Evolutionary conservation across 2,888 invertebrate genomes (phyloP).

Genomic region (Cryptocheilus praepositus): DNA sequence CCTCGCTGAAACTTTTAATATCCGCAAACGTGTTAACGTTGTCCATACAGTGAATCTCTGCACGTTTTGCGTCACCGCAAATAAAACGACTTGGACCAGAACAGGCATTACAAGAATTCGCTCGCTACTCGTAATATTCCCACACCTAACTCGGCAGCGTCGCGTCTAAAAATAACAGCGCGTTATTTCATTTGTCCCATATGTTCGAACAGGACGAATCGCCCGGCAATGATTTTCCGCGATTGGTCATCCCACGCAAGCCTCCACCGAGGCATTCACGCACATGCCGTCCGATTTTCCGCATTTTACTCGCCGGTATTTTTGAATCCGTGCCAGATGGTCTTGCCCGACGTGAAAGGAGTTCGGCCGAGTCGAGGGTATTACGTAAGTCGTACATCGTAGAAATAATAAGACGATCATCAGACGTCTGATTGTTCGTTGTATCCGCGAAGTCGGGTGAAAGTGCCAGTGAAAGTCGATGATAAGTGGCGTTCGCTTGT

Average conservation of each 20-base stretch:
- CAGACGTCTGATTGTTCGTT: conserved; percentile 48
- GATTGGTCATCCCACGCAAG: conserved; percentile 20
- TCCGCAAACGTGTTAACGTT: too few species aligned
- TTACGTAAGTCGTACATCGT: conserved; percentile 38
- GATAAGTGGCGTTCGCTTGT: conserved; percentile 36
- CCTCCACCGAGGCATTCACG: not conserved
- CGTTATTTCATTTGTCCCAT: conserved; percentile 16
- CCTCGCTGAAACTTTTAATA: too few species aligned
- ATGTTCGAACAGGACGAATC: conserved; percentile 36
- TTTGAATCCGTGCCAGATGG: conserved; percentile 10
- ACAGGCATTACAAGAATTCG: too few species aligned
- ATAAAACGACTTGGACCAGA: too few species aligned
- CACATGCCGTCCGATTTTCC: conserved; percentile 43
- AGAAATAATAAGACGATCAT: conserved; percentile 52
- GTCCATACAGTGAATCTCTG: too few species aligned
- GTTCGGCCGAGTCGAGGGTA: conserved; percentile 6
- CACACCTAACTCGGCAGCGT: too few species aligned
- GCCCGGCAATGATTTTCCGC: conserved; percentile 21
- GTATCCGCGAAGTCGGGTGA: conserved; percentile 34
- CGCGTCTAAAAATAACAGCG: too few species aligned
- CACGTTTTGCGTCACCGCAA: too few species aligned
- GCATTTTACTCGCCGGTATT: conserved; percentile 14
- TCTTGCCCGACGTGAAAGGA: conserved; percentile 38
- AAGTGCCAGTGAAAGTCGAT: conserved; percentile 52
- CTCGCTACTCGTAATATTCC: too few species aligned